Evolutionary conservation across 2,113 vertebrate genomes (phyloP), one percentile per base, ranked within the genome.

Genomic region (Mobula hypostoma): DNA sequence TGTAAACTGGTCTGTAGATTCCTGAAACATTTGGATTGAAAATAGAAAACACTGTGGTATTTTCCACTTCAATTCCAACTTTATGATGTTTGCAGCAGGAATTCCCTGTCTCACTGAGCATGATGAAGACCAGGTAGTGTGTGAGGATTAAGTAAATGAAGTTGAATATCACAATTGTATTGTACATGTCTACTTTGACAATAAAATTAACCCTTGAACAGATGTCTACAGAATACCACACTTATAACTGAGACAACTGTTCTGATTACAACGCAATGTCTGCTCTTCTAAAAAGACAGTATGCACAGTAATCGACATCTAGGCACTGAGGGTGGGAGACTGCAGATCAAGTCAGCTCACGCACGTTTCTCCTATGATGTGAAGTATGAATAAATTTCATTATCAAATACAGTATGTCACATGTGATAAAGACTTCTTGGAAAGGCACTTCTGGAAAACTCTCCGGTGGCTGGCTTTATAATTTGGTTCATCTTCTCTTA

Each of bases 401-500:
- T 74, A 56, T 56, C 27, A 29, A 93, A 36, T 56, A 48, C 48
- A 48, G 48, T 48, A 19, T 48, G 12, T 27, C 40, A 24, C 91
- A 91, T 68, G 29, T 9, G 9, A 92, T 40, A 9, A 27, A 40
- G 17, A 48, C n/a, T 74, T 56, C 17, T 93, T 76, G 91, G 17
- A 72, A 93, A 58, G 19, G 68, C 66, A 40, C 7, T 92, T 68
- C 72, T 21, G 40, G 12, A 74, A 72, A 93, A 12, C 80, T 94
- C 29, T 78, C 48, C 48, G 1, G 48, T 48, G 48, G 94, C 96
- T 95, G 95, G 94, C 95, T 94, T 36, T 95, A 95, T 7, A 5
- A 48, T 27, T 7, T 14, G 82, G 27, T 77, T 87, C 95, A 97
- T 94, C 97, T 97, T 94, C 96, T 96, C 95, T 97, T 97, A 90